phyloP scores from a whole-genome alignment of 2,888 invertebrate species.

The Cheilosia vulpina region DNA sequence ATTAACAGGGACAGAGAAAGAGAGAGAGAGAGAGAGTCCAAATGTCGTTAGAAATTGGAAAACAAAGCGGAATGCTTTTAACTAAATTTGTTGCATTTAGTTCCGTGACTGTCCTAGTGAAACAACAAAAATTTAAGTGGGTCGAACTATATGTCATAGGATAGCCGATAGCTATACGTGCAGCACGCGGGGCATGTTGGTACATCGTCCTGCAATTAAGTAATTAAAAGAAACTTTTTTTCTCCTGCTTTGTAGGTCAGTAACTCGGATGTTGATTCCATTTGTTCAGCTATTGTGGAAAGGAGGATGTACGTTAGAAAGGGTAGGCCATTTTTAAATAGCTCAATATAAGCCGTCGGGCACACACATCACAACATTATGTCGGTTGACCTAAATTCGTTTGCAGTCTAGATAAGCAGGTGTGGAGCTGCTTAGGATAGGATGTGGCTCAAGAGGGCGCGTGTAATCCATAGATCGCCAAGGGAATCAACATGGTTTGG shows the following conservation, averaged over 20 bases:
- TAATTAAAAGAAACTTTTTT: slow-evolving; percentile 50
- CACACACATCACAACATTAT: background rate
- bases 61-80: slow-evolving; percentile 40
- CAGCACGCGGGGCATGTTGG: slow-evolving; percentile 43
- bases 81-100: too few relatives aligned
- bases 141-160: slow-evolving; percentile 48
- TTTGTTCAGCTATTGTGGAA: background rate
- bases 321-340: background rate
- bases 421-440: too few relatives aligned
- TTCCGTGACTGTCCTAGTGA: slow-evolving; percentile 56
- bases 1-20: slow-evolving; percentile 18
- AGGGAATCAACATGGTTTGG: too few relatives aligned
- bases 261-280: slow-evolving; percentile 15
- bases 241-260: slow-evolving; percentile 44
- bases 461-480: too few relatives aligned
- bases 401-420: too few relatives aligned
- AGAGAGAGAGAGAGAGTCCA: background rate
- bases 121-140: slow-evolving; percentile 30
- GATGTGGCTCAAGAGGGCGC: too few relatives aligned
- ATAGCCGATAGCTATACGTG: slow-evolving; percentile 27
- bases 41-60: slow-evolving; percentile 14
- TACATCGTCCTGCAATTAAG: slow-evolving; percentile 57
- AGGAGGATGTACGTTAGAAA: background rate
- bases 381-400: background rate
- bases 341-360: background rate